These are phyloP conservation scores for Sipha maydis DNA, from an alignment of 2,888 invertebrate genomes.

Conservation along the genomic window DNA sequence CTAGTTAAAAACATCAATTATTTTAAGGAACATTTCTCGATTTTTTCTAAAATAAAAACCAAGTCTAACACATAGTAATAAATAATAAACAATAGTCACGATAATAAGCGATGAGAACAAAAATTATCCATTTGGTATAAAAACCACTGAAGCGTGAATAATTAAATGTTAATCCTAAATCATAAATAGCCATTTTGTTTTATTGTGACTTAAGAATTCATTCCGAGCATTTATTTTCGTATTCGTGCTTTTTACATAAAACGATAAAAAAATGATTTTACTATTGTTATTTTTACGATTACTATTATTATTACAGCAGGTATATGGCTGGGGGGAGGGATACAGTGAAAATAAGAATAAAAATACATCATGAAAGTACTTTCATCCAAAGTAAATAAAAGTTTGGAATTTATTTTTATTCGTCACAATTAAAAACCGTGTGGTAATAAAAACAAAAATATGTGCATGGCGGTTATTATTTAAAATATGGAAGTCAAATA, in stretches of 20 bases:
- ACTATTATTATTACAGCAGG: background rate
- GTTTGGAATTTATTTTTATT: background rate
- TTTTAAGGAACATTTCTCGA: too few species aligned
- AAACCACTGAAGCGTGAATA: background rate
- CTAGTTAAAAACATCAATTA: too few species aligned
- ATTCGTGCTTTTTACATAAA: background rate
- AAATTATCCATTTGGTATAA: too few species aligned
- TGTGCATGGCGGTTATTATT: too few species aligned
- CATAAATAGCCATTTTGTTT: background rate
- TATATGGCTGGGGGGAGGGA: background rate
- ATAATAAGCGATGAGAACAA: too few species aligned
- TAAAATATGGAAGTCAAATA: too few species aligned
- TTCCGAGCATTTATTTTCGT: background rate
- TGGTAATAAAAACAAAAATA: background rate
- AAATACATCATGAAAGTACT: background rate
- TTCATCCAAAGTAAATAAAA: conserved; percentile 23
- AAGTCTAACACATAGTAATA: too few species aligned
- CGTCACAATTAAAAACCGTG: conserved; percentile 11
- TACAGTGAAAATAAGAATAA: background rate
- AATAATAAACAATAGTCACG: too few species aligned
- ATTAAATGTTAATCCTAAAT: background rate
- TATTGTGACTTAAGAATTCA: background rate
- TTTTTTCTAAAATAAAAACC: too few species aligned
- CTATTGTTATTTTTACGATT: background rate
- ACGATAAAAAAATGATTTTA: background rate